Conservation (phyloP, 1,140 invertebrate species). For the Drosophila gunungcola region DNA sequence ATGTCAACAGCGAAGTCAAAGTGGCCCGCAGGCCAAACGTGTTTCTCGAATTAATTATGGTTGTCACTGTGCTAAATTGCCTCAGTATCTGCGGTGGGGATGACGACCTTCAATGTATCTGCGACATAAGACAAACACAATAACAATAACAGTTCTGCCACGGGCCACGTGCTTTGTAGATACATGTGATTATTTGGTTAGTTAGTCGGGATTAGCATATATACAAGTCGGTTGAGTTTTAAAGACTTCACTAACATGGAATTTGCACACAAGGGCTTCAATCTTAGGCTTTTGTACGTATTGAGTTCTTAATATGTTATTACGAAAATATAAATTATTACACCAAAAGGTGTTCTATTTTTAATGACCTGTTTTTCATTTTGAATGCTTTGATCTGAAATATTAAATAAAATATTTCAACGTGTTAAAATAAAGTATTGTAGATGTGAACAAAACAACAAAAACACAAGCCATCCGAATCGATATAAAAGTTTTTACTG, state of each 20-base stretch:
- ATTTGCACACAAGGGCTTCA: not conserved
- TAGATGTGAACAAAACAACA: too few relatives aligned
- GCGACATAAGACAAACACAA: conserved; percentile 8
- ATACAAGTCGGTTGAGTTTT: not conserved
- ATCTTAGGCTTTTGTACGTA: not conserved
- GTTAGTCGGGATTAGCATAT: conserved; percentile 24
- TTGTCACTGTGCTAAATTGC: conserved; percentile 54
- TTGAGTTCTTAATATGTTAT: too few relatives aligned
- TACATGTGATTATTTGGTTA: conserved; percentile 23
- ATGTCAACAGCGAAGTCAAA: conserved; percentile 40
- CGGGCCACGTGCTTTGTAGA: conserved; percentile 8
- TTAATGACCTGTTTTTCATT: too few relatives aligned
- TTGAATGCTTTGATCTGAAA: too few relatives aligned
- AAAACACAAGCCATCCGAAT: not conserved
- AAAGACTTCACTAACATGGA: not conserved
- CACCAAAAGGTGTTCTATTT: too few relatives aligned
- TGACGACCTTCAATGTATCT: conserved; percentile 12
- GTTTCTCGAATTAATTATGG: conserved; percentile 62
- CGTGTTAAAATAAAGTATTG: too few relatives aligned
- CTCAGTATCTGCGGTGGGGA: conserved; percentile 21
- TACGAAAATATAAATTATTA: too few relatives aligned
- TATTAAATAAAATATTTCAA: too few relatives aligned
- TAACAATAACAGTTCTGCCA: not conserved
- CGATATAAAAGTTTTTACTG: not conserved
- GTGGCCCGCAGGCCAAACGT: conserved; percentile 38